Percentiles rank a stretch among this genome's conserved stretches.
Conservation (phyloP, 1,140 invertebrate genomes). For the Lanistes nyassanus region DNA sequence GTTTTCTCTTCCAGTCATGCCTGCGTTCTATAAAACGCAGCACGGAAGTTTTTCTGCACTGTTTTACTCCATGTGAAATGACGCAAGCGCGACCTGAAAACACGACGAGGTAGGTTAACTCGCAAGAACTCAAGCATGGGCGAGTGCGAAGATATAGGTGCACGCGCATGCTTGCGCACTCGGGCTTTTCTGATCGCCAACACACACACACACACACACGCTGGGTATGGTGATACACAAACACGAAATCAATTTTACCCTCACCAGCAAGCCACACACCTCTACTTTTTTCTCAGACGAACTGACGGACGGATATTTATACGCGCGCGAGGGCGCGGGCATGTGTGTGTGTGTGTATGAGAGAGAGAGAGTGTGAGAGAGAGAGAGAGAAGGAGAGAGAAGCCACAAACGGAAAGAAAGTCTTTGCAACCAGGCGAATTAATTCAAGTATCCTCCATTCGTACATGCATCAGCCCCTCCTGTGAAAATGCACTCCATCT, state of each 20-base stretch:
- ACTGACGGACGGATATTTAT: too few relatives aligned
- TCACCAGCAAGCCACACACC: too few relatives aligned
- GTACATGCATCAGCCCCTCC: neutral
- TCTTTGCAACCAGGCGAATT: neutral
- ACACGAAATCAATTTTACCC: too few relatives aligned
- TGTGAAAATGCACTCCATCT: neutral
- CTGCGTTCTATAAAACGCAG: too few relatives aligned
- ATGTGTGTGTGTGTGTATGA: too few relatives aligned
- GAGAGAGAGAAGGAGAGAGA: constrained; percentile 13
- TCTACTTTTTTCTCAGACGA: too few relatives aligned
- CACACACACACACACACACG: constrained; percentile 3
- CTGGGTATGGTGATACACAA: too few relatives aligned
- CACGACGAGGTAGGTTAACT: neutral
- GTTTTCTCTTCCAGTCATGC: too few relatives aligned
- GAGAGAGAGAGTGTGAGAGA: constrained; percentile 12
- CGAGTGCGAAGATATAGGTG: neutral
- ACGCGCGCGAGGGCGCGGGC: too few relatives aligned
- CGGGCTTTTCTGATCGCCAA: neutral
- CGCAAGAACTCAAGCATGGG: neutral
- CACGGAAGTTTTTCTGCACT: too few relatives aligned
- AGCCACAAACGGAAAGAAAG: neutral
- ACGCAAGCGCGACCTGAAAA: neutral
- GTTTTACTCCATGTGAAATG: neutral
- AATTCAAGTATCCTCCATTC: neutral
- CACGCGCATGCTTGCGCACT: constrained; percentile 1